These are phyloP conservation scores for Cryptus armator DNA, from an alignment of 2,888 invertebrate species.

Conservation along the genomic window DNA sequence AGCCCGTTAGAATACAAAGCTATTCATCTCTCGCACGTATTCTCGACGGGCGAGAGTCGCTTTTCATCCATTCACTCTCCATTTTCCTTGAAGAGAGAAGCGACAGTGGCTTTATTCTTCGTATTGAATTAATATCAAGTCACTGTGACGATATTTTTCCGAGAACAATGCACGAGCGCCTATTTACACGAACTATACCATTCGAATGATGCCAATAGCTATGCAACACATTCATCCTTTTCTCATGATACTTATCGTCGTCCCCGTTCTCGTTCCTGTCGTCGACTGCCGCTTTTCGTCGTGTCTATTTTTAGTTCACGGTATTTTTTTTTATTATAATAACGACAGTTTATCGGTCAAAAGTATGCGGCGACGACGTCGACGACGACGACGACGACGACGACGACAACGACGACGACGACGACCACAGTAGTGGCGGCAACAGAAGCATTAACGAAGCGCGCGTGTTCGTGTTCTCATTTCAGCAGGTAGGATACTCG, in stretches of 20 bases:
- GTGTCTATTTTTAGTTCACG: constrained; percentile 42
- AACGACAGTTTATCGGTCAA: constrained; percentile 54
- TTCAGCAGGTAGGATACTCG: constrained; percentile 32
- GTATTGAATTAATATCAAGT: neutral
- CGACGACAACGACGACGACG: neutral
- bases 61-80: neutral
- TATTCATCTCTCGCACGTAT: neutral
- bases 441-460: constrained; percentile 30
- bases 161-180: neutral
- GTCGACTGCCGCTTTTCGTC: constrained; percentile 14
- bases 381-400: constrained; percentile 13
- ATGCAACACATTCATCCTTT: neutral
- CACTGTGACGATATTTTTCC: neutral
- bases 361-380: constrained; percentile 23
- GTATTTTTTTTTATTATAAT: constrained; percentile 7
- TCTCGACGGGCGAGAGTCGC: neutral
- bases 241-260: constrained; percentile 1
- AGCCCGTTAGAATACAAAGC: neutral
- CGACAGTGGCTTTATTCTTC: neutral
- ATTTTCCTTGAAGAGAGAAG: neutral
- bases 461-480: constrained; percentile 60
- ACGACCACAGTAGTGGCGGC: neutral
- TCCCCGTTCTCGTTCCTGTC: constrained; percentile 9
- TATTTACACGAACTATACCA: neutral
- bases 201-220: neutral